Conservation (phyloP, 2,888 invertebrate species). For the Sinelater perroti region DNA sequence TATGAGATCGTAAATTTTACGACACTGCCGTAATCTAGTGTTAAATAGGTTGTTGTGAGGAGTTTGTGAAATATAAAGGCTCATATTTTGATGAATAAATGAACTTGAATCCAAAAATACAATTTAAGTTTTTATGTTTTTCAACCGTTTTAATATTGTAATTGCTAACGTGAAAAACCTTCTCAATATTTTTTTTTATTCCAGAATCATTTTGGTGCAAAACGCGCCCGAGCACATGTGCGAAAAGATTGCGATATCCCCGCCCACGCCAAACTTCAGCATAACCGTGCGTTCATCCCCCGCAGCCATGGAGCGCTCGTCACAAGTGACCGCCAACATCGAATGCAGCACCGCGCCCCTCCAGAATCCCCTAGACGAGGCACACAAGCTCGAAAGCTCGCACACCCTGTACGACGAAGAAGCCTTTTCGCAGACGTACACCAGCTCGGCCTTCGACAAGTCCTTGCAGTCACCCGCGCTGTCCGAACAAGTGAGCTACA, state of each 20-base stretch:
- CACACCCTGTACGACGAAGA: slow-evolving; percentile 29
- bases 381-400: slow-evolving; percentile 54
- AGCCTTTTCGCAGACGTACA: slow-evolving; percentile 35
- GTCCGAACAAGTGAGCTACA: slow-evolving; percentile 26
- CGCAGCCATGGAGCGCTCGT: slow-evolving; percentile 54
- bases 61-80: too few species aligned
- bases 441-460: slow-evolving; percentile 29
- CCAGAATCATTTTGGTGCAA: slow-evolving; percentile 91
- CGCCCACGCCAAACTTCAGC: slow-evolving; percentile 69
- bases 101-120: too few species aligned
- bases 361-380: slow-evolving; percentile 51
- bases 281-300: slow-evolving; percentile 46
- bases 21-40: too few species aligned
- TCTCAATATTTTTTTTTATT: slow-evolving; percentile 3
- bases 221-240: slow-evolving; percentile 92
- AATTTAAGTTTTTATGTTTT: too few species aligned
- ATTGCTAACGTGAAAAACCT: too few species aligned
- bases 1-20: too few species aligned
- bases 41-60: too few species aligned
- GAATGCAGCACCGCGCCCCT: slow-evolving; percentile 64
- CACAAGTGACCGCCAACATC: slow-evolving; percentile 71
- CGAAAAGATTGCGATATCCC: slow-evolving; percentile 74
- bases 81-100: too few species aligned
- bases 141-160: too few species aligned
- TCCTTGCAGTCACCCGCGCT: slow-evolving; percentile 24